Base-by-base conservation (phyloP, 2,888 invertebrate species). In the Polydrusus pterygomalis region DNA sequence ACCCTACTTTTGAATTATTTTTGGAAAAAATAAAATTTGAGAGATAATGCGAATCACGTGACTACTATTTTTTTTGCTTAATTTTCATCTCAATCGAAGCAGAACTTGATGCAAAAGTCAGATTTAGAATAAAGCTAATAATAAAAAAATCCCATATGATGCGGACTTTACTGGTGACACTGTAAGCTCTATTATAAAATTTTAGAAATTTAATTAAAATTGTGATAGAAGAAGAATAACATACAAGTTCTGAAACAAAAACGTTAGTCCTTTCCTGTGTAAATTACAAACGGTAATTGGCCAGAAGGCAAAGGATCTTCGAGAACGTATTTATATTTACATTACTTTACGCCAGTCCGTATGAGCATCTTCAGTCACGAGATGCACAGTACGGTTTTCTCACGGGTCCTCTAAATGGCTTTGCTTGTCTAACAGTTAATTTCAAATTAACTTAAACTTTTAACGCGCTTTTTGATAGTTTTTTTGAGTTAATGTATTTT, bases 271-370 rank as follows among this genome's bases (percentile, higher is more conserved):
- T 15, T 25, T 64, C 43, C 71, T 64, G 72, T 18, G 43, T 51
- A 25, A 25, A 45, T 18, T 63, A 38, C 15, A 70, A 70, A 70
- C 69, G 70, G 69, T 75, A 75, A 75, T 75, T 75, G 74, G 56
- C 74, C 74, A 70, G 56, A 64, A 75, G 74, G 74, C 56, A 75
- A 70, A 74, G 70, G 49, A 75, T 72, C 72, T 45, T 72, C 72
- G 65, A 72, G 64, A 69, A 58, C 40, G 70, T 75, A 75, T 75
- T 75, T 75, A 75, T 75, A 75, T 75, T 75, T 75, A 75, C 74
- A 75, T 75, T 75, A 75, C 70, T 75, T 70, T 64, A 65, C 64
- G 63, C 63, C 56, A 56, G 64, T 64, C 47, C 70, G 74, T 75
- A 75, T 45, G 74, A 65, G 58, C 47, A 70, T 70, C 65, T 58